Conservation (phyloP, 2,113 vertebrate species). For the Raja brachyura region DNA sequence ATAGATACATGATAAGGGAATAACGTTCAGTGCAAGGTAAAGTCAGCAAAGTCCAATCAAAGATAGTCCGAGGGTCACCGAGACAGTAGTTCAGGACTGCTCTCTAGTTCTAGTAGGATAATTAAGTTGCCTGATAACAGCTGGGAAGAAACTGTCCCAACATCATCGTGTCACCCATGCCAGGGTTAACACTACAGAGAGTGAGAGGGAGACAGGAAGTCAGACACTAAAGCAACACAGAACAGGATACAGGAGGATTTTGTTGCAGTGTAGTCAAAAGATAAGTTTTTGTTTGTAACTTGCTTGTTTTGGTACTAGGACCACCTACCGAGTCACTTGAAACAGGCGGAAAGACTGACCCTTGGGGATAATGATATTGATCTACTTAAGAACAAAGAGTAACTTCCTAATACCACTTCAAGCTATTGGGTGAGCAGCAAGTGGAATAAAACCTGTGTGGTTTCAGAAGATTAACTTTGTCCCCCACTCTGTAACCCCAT, state of each 20-base stretch:
- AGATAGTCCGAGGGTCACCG: too few relatives aligned
- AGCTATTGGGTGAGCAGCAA: neutral
- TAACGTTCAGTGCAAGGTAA: too few relatives aligned
- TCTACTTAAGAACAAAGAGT: too few relatives aligned
- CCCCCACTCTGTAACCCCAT: neutral
- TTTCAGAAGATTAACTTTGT: neutral
- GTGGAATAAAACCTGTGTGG: neutral
- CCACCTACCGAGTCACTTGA: slow-evolving; percentile 16
- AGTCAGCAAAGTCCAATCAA: too few relatives aligned
- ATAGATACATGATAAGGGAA: too few relatives aligned
- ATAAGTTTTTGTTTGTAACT: neutral
- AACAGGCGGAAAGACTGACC: neutral
- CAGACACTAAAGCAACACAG: neutral
- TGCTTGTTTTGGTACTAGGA: neutral
- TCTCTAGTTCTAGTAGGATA: too few relatives aligned
- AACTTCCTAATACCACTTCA: neutral
- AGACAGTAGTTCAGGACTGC: too few relatives aligned
- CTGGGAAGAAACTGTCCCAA: too few relatives aligned
- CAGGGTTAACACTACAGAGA: too few relatives aligned
- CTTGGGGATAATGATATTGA: neutral
- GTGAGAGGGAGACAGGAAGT: neutral
- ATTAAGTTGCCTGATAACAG: too few relatives aligned
- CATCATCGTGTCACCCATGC: too few relatives aligned
- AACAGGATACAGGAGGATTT: neutral
- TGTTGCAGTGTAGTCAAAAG: neutral